phyloP scores from a whole-genome alignment of 2,888 invertebrate genomes.

The Thymelicus lineola region DNA sequence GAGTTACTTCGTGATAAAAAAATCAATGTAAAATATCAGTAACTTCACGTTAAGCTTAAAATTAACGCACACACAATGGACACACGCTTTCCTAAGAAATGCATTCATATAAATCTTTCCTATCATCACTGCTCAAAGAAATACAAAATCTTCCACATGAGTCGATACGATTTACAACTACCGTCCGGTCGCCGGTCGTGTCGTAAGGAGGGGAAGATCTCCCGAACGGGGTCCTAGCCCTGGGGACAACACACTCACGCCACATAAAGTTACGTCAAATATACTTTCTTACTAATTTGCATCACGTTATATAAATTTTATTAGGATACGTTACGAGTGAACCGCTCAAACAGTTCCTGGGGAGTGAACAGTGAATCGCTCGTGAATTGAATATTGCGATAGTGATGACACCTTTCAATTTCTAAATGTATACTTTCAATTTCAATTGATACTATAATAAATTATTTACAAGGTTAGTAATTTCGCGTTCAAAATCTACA shows the following conservation, averaged over 20 bases:
- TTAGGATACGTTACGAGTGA: slow-evolving; percentile 17
- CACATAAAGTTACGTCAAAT: slow-evolving; percentile 11
- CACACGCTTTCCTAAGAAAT: too few species aligned
- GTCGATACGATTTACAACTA: not conserved
- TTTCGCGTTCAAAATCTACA: not conserved
- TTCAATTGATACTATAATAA: too few species aligned
- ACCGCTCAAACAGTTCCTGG: slow-evolving; percentile 19
- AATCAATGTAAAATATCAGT: not conserved
- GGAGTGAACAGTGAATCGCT: not conserved
- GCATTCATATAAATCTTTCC: too few species aligned
- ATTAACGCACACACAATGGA: not conserved
- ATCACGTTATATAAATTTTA: not conserved
- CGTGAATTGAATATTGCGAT: too few species aligned
- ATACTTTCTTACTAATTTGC: slow-evolving; percentile 13
- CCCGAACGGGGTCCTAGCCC: not conserved
- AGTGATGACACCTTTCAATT: too few species aligned
- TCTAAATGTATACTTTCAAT: too few species aligned
- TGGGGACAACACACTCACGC: slow-evolving; percentile 12
- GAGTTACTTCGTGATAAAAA: too few species aligned
- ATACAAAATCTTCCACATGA: too few species aligned
- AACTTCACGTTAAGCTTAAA: not conserved
- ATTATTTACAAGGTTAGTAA: too few species aligned
- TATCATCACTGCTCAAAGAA: too few species aligned
- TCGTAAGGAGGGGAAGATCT: slow-evolving; percentile 10
- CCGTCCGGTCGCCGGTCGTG: slow-evolving; percentile 3